Evolutionary conservation across 2,888 invertebrate species (phyloP).

Genomic region (Leptura quadrifasciata): DNA sequence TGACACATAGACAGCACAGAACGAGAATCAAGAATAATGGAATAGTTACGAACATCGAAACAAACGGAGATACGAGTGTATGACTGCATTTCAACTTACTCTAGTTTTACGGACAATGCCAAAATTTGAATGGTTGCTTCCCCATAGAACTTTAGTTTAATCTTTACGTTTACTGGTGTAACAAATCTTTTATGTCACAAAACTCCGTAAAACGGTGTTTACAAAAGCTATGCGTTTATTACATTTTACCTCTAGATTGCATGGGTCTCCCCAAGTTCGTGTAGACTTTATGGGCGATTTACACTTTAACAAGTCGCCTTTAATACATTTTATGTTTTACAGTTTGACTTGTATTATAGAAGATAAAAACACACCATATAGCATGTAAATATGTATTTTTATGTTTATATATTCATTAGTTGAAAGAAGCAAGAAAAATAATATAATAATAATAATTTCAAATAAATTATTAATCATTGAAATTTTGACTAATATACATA

Average conservation of each 20-base stretch:
- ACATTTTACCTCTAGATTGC: conserved; percentile 29
- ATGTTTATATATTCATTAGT: neutral
- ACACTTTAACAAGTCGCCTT: conserved; percentile 27
- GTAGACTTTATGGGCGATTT: conserved; percentile 26
- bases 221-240: conserved; percentile 34
- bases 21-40: neutral
- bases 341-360: conserved; percentile 11
- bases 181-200: conserved; percentile 50
- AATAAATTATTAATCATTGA: too few relatives aligned
- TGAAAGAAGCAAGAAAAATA: too few relatives aligned
- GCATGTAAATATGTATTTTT: neutral
- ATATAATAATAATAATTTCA: too few relatives aligned
- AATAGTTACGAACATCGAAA: conserved; percentile 3
- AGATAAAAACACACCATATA: neutral
- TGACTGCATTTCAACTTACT: conserved; percentile 10
- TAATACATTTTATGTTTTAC: conserved; percentile 22
- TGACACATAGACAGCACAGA: neutral
- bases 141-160: conserved; percentile 37
- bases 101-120: conserved; percentile 24
- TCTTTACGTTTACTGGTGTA: conserved; percentile 46
- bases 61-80: conserved; percentile 3
- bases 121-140: conserved; percentile 22
- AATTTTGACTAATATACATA: too few relatives aligned
- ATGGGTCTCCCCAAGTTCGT: conserved; percentile 8
- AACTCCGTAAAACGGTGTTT: conserved; percentile 24